Base-by-base conservation (phyloP, 30 jellyfish, hydroid and myxozoan genomes). In the Calvadosia cruxmelitensis region DNA sequence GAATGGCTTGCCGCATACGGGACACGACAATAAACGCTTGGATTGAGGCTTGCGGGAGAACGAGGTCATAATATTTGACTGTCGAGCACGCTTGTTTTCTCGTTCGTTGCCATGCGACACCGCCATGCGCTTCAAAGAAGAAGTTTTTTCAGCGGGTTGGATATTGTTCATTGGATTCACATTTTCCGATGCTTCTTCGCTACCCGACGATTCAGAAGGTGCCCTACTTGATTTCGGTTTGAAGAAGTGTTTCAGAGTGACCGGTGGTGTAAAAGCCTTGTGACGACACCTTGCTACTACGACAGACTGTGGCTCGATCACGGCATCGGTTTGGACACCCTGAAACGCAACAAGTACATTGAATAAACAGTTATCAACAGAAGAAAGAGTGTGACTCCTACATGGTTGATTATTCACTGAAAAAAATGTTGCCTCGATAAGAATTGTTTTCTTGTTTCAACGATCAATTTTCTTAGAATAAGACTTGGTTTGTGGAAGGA, bases 221-320 rank as follows among this genome's bases (percentile, higher is more conserved):
- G 12, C 26, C 26, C 48, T 50, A 36, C 7, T n/a, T 7, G 49
- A 23, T 5, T 31, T 30, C 0, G 64, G 25, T 36, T 72, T 85
- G 75, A 85, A 85, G 62, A 85, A 85, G 50, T 51, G 68, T 77
- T 74, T 79, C 23, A 85, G 66, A 0, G 93, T 85, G 10, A 72
- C 63, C 7, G 96, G 93, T 15, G 86, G 79, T 7, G 85, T 70
- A 1, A 76, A 78, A 35, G 95, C 95, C 49, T 84, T 84, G 10
- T 52, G 16, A 29, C 36, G 65, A 36, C 64, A 66, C 3, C 27
- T 48, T 63, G 10, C 29, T 29, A 50, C 33, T 29, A 84, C 85
- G 0, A 83, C 70, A n/a, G 86, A n/a, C 33, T 53, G 82, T 0
- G 28, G 34, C 57, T 83, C 95, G 3, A 20, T 31, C 16, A 62